These are phyloP conservation scores for Mesocentrotus franciscanus DNA, from an alignment of 53 echinoderm and acorn worm species.

Conservation along the genomic window DNA sequence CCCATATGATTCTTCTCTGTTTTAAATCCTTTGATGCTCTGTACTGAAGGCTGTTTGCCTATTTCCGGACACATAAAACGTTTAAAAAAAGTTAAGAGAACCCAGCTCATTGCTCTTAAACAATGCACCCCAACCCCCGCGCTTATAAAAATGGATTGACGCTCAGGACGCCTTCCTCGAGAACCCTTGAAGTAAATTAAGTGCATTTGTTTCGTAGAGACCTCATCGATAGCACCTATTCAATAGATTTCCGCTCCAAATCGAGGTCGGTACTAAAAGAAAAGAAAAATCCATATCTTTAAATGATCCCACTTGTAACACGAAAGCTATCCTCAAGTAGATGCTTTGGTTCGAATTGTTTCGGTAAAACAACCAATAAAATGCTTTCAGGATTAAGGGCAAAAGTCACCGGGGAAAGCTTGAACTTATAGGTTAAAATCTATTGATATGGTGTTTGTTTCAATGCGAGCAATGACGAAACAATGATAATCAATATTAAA, in stretches of 20 bases:
- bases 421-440: neutral
- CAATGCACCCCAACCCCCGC: neutral
- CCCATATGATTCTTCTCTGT: too few species aligned
- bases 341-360: neutral
- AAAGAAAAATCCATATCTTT: constrained; percentile 31
- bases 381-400: neutral
- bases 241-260: neutral
- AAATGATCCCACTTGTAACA: constrained; percentile 3
- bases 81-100: neutral
- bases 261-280: neutral
- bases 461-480: neutral
- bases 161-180: neutral
- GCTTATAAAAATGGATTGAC: neutral
- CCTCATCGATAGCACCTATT: neutral
- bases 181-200: constrained; percentile 8
- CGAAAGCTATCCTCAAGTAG: neutral
- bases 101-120: neutral
- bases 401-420: neutral
- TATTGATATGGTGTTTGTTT: neutral
- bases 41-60: too few species aligned
- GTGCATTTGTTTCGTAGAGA: neutral
- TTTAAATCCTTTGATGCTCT: too few species aligned
- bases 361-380: neutral
- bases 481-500: neutral
- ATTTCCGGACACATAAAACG: too few species aligned